Conservation (phyloP, 2,113 vertebrate genomes). For the Scomber colias region DNA sequence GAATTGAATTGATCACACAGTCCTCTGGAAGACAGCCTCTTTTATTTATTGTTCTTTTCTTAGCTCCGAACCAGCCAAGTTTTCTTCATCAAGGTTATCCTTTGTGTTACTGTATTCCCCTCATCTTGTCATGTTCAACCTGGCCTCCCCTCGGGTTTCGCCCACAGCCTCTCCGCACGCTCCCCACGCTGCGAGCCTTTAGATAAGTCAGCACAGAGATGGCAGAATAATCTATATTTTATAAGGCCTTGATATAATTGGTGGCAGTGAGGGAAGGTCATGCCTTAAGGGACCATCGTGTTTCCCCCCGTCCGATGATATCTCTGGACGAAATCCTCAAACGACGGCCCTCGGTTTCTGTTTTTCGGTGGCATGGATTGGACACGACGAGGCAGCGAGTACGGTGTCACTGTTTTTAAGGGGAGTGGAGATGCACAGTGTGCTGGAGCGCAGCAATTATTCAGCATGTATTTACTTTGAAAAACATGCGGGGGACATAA, state of each 20-base stretch:
- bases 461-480: constrained; percentile 70
- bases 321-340: constrained; percentile 54
- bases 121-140: constrained; percentile 64
- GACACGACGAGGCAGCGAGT: constrained; percentile 28
- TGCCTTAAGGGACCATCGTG: constrained; percentile 67
- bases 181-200: constrained; percentile 62
- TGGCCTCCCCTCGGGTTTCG: constrained; percentile 56
- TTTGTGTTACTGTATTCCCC: constrained; percentile 45
- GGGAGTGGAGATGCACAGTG: constrained; percentile 26
- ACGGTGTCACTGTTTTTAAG: constrained; percentile 28
- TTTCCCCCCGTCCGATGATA: constrained; percentile 42
- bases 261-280: constrained; percentile 78
- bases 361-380: constrained; percentile 33
- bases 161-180: constrained; percentile 42
- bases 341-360: constrained; percentile 25
- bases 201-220: constrained; percentile 74
- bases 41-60: constrained; percentile 24
- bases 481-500: constrained; percentile 55
- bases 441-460: constrained; percentile 62
- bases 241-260: constrained; percentile 84
- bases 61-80: background rate
- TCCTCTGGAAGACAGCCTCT: background rate
- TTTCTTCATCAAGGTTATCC: constrained; percentile 66
- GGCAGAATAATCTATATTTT: constrained; percentile 85
- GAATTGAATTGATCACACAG: constrained; percentile 62